Evolutionary conservation across 2,113 vertebrate genomes (phyloP).

Genomic region (Leptobrachium ailaonicum): DNA sequence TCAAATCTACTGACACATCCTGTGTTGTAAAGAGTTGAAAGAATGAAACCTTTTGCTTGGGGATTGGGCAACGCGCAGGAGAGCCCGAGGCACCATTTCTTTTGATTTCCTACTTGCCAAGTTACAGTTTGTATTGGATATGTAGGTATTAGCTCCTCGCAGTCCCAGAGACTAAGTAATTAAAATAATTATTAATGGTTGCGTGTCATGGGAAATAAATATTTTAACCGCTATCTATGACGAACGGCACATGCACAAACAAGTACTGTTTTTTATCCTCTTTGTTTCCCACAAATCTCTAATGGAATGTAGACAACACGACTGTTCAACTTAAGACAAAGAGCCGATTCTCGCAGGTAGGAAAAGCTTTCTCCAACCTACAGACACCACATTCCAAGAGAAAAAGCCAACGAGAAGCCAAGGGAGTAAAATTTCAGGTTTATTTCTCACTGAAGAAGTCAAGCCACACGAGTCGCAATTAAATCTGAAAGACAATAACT

Average conservation of each 20-base stretch:
- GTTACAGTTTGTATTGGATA: slow-evolving; percentile 14
- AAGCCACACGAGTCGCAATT: slow-evolving; percentile 10
- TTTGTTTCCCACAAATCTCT: slow-evolving; percentile 47
- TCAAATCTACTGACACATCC: slow-evolving; percentile 55
- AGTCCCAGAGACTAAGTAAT: background rate
- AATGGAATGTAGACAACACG: slow-evolving; percentile 46
- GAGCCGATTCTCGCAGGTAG: slow-evolving; percentile 53
- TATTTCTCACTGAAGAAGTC: slow-evolving; percentile 24
- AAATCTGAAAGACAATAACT: slow-evolving; percentile 1
- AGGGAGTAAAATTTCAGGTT: slow-evolving; percentile 38
- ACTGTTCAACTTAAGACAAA: slow-evolving; percentile 59
- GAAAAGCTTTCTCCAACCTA: slow-evolving; percentile 36
- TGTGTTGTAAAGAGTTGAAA: slow-evolving; percentile 33
- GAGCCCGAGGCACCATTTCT: slow-evolving; percentile 16
- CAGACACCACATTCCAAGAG: slow-evolving; percentile 47
- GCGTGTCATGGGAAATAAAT: slow-evolving; percentile 7
- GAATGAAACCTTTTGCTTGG: slow-evolving; percentile 5
- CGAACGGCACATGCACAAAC: slow-evolving; percentile 37
- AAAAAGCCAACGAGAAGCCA: slow-evolving; percentile 38
- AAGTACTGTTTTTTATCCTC: slow-evolving; percentile 24
- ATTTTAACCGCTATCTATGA: background rate
- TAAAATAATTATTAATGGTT: slow-evolving; percentile 18
- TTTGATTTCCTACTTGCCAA: background rate
- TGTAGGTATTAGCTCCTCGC: background rate
- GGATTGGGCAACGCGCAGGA: background rate